phyloP scores from a whole-genome alignment of 2,888 invertebrate genomes.

The Limnephilus auricula region DNA sequence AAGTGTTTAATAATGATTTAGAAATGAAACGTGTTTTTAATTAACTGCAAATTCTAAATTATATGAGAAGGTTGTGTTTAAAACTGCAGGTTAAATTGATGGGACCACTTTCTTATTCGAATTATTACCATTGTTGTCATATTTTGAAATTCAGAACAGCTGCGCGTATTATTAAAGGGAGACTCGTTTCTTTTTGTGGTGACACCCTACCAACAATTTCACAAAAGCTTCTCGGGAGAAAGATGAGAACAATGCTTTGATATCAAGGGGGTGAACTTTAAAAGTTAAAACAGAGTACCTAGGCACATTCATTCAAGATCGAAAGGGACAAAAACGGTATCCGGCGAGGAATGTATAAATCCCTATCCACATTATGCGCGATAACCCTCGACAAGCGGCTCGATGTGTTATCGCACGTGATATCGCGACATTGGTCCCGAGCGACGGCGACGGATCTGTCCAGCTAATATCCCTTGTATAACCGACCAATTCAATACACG shows the following conservation, averaged over 20 bases:
- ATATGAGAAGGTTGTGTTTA: neutral
- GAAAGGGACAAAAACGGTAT: neutral
- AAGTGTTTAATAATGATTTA: neutral
- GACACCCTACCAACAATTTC: neutral
- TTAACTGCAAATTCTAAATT: neutral
- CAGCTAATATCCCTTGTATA: constrained; percentile 51
- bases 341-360: neutral
- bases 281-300: neutral
- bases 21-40: neutral
- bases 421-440: constrained; percentile 50
- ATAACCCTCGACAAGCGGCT: constrained; percentile 36
- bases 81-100: neutral
- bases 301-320: neutral
- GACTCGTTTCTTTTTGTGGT: neutral
- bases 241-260: neutral
- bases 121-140: neutral
- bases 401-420: constrained; percentile 48
- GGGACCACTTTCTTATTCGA: neutral
- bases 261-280: neutral
- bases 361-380: constrained; percentile 17
- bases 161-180: neutral
- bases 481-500: constrained; percentile 29
- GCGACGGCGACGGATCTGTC: constrained; percentile 42
- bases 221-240: neutral
- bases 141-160: neutral